These are phyloP conservation scores for Metopolophium dirhodum DNA, from an alignment of 1,140 invertebrate genomes.

Conservation along the genomic window DNA sequence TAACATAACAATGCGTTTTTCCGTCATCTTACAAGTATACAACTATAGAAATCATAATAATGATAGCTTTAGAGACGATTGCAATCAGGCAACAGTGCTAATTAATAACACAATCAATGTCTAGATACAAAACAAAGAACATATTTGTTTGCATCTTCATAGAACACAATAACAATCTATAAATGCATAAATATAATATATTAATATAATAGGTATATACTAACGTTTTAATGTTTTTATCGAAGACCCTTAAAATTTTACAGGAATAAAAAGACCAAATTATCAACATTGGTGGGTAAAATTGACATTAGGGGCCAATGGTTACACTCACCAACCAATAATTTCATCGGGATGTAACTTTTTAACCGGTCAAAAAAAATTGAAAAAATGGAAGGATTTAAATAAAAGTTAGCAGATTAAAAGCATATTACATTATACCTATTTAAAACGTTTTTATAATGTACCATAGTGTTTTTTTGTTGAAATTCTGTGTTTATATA, in stretches of 20 bases:
- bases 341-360: background rate
- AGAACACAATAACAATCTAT: background rate
- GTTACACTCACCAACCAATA: background rate
- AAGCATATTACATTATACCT: background rate
- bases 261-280: background rate
- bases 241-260: background rate
- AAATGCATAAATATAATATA: background rate
- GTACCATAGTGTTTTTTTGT: background rate
- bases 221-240: background rate
- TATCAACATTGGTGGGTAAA: conserved; percentile 21
- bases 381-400: background rate
- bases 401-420: conserved; percentile 18
- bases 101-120: background rate
- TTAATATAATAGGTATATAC: background rate
- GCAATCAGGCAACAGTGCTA: background rate
- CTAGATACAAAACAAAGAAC: background rate
- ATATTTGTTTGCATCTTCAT: background rate
- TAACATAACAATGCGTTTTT: background rate
- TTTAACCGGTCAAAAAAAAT: background rate
- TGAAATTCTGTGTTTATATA: background rate
- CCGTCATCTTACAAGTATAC: background rate
- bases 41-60: background rate
- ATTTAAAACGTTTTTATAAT: background rate
- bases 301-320: background rate
- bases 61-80: background rate